phyloP scores from a whole-genome alignment of 2,888 invertebrate genomes.

The Zhengitettix transpicula region DNA sequence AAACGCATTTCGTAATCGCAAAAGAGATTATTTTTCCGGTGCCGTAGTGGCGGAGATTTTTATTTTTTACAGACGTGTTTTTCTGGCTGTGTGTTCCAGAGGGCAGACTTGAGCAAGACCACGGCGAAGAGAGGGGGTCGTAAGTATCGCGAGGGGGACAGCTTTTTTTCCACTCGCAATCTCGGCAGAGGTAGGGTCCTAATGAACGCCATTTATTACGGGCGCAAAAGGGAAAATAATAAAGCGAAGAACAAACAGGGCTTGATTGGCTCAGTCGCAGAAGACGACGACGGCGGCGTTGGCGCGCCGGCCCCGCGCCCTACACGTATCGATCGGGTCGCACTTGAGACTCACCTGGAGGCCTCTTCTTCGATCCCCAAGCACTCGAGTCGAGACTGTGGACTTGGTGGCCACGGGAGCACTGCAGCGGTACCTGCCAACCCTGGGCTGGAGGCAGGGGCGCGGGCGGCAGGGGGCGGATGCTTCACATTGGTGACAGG shows the following conservation, averaged over 20 bases:
- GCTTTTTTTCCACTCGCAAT: too few species aligned
- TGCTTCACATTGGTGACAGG: conserved; percentile 15
- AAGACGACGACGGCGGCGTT: neutral
- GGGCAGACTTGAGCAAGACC: neutral
- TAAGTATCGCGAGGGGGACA: too few species aligned
- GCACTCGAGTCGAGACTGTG: neutral
- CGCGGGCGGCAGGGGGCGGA: conserved; percentile 9
- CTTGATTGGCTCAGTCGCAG: neutral
- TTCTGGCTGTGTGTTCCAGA: too few species aligned
- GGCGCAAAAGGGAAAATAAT: neutral
- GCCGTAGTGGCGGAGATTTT: too few species aligned
- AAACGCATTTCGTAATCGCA: neutral
- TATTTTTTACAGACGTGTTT: too few species aligned
- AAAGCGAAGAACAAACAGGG: neutral
- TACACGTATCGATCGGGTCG: neutral
- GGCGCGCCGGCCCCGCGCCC: neutral
- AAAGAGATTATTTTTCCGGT: neutral
- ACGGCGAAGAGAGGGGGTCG: neutral
- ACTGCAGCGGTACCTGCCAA: neutral
- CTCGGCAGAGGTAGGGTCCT: neutral
- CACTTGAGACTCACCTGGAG: conserved; percentile 1
- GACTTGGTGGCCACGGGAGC: neutral
- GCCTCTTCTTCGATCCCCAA: neutral
- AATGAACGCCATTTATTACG: neutral
- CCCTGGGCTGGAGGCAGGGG: neutral